Evolutionary conservation across 2,113 vertebrate species (phyloP).

Genomic region (Oryzias melastigma): DNA sequence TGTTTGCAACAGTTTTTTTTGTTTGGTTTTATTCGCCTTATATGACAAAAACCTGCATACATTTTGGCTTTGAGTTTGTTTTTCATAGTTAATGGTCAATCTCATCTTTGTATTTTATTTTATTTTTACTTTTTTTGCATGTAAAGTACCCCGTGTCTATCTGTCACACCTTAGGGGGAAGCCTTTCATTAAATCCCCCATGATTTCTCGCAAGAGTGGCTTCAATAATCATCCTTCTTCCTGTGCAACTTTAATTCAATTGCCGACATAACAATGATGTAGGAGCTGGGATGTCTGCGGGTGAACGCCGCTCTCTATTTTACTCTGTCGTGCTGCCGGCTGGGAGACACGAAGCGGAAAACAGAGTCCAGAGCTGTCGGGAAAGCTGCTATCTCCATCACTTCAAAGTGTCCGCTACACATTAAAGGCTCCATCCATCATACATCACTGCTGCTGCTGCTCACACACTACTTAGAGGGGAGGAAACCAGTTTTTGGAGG

Average conservation of each 20-base stretch:
- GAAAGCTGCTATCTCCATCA: constrained; percentile 58
- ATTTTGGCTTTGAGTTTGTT: too few relatives aligned
- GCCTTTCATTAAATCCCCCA: constrained; percentile 61
- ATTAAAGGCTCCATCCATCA: constrained; percentile 54
- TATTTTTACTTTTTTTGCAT: constrained; percentile 1
- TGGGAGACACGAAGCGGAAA: constrained; percentile 55
- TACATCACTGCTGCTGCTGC: constrained; percentile 31
- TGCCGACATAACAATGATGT: constrained; percentile 54
- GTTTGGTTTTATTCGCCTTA: too few relatives aligned
- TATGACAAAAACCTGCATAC: too few relatives aligned
- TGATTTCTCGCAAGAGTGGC: constrained; percentile 55
- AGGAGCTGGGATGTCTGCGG: constrained; percentile 54
- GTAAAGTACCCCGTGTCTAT: constrained; percentile 34
- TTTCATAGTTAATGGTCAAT: too few relatives aligned
- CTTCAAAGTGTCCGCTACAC: constrained; percentile 54
- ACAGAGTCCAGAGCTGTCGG: constrained; percentile 62
- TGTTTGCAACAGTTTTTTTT: too few relatives aligned
- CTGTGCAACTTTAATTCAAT: constrained; percentile 45
- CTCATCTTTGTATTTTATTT: background rate
- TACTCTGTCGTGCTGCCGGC: constrained; percentile 16
- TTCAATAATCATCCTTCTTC: constrained; percentile 56
- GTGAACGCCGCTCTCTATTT: constrained; percentile 24
- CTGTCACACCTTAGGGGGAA: constrained; percentile 42
- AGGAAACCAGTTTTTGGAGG: constrained; percentile 20
- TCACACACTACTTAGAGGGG: constrained; percentile 44